Conservation (phyloP, 2,113 vertebrate genomes). For the Mesocricetus auratus region DNA sequence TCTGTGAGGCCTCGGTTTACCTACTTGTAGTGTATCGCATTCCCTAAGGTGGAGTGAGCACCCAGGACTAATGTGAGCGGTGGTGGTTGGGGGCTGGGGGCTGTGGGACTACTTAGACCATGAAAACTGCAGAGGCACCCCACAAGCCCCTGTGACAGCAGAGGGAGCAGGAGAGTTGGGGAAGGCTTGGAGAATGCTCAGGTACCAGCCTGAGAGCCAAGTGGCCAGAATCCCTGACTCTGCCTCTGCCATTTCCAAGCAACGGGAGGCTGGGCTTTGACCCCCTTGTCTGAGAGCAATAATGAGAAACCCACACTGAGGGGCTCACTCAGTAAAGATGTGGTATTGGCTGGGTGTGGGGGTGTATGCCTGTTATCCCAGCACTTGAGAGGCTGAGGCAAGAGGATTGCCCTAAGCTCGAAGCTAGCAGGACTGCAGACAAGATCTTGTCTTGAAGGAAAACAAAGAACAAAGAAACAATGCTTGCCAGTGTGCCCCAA, state of each 20-base stretch:
- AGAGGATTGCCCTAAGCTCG: not conserved
- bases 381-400: not conserved
- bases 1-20: not conserved
- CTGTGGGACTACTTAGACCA: not conserved
- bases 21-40: not conserved
- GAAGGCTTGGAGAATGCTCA: not conserved
- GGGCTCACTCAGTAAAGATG: not conserved
- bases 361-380: not conserved
- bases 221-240: not conserved
- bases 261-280: rapidly evolving
- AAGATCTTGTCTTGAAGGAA: not conserved
- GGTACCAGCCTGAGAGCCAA: not conserved
- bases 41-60: not conserved
- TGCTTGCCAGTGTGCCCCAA: not conserved
- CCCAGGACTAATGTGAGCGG: not conserved
- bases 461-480: not conserved
- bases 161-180: not conserved
- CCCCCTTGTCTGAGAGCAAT: not conserved
- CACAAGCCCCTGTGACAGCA: no score
- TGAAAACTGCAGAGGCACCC: not conserved
- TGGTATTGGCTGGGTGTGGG: no score
- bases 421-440: not conserved
- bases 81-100: no score
- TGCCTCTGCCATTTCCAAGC: not conserved
- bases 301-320: not conserved